phyloP scores from a whole-genome alignment of 1,140 invertebrate genomes.

The Camponotus vicinus region DNA sequence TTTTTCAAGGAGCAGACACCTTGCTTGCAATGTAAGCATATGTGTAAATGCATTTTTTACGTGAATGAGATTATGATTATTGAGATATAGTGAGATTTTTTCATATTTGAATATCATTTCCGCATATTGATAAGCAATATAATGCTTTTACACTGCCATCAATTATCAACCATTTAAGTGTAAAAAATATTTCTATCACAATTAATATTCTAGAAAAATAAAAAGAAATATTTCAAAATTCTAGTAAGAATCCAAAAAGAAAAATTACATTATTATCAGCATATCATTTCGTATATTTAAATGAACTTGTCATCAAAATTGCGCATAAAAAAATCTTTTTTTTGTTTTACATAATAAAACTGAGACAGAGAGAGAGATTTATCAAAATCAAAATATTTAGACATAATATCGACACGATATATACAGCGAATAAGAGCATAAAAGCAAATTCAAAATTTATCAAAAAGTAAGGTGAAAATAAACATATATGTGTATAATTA shows the following conservation, averaged over 20 bases:
- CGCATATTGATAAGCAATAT: neutral
- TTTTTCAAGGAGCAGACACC: too few species aligned
- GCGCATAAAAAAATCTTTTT: neutral
- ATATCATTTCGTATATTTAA: neutral
- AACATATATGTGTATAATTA: neutral
- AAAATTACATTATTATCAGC: neutral
- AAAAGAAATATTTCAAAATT: constrained; percentile 2
- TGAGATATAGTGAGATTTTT: neutral
- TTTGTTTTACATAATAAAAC: neutral
- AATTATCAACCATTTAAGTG: neutral
- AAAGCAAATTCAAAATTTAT: constrained; percentile 1
- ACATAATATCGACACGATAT: neutral
- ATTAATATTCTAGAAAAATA: constrained; percentile 1
- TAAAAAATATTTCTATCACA: neutral
- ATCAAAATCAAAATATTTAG: neutral
- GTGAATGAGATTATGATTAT: neutral
- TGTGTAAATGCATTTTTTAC: neutral
- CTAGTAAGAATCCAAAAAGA: neutral
- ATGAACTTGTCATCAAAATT: neutral
- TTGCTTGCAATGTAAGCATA: neutral
- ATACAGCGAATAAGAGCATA: neutral
- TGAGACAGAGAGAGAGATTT: neutral
- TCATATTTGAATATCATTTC: neutral
- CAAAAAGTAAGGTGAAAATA: constrained; percentile 40
- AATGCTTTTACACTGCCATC: too few species aligned